Evolutionary conservation across 2,888 invertebrate species (phyloP), one percentile per base, ranked within the genome.

Genomic region (Caenorhabditis angaria): DNA sequence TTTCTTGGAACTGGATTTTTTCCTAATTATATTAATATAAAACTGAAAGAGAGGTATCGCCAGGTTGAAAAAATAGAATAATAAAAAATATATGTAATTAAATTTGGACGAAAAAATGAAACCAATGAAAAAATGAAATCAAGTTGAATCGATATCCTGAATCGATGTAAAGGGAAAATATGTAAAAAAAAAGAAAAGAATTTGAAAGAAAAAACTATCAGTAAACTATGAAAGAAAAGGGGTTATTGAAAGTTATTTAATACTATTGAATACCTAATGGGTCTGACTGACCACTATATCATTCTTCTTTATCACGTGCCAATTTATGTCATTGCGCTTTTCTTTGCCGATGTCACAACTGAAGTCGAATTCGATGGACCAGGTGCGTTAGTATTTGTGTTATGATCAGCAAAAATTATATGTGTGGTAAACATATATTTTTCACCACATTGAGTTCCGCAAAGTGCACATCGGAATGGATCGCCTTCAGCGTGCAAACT

Each of bases 391-490:
- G 41, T 12, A 14, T 12, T 41, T 18, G 41, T 41, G 41, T 41
- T 41, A 41, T 41, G 85, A 67, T 83, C 82, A 12, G 82, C 78
- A 90, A 94, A 94, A 83, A 95, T 91, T 88, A 95, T 91, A 91
- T 95, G 95, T 84, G 94, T 94, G 91, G 95, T 95, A 91, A 97
- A 97, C 89, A 96, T 95, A 90, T 96, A 96, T 64, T 95, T 93
- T 88, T 95, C 94, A 89, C 93, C 93, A 89, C 94, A 94, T 88
- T 93, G 93, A 89, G 94, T 94, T 58, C 96, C 96, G 89, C 97
- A 97, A 83, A 97, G 94, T 90, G 97, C 97, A 77, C 85, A 85
- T 53, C 80, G 70, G 92, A 93, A 97, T 0, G 97, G 96, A 90
- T 96, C 95, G 88, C 95, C 94, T 83, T 95, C 95, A 10, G 81